Evolutionary conservation across 2,888 invertebrate genomes (phyloP).

Genomic region (Lepidocyrtinus sp.): DNA sequence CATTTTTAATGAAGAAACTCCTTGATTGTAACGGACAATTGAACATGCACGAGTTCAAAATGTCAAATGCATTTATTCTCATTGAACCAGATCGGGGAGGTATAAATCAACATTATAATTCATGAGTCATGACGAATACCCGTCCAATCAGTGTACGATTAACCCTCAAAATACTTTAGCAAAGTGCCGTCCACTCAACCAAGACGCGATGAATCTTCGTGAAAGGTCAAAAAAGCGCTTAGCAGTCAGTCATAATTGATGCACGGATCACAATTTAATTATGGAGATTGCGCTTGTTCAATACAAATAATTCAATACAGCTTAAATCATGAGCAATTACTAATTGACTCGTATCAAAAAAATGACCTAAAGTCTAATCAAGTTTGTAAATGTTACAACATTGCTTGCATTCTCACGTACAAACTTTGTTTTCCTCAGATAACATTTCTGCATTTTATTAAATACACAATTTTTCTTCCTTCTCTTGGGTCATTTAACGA

Average conservation of each 20-base stretch:
- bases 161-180: conserved; percentile 3
- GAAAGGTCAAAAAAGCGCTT: conserved; percentile 3
- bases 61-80: conserved; percentile 37
- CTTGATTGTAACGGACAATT: conserved; percentile 24
- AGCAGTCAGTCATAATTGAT: conserved; percentile 24
- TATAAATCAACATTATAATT: conserved; percentile 27
- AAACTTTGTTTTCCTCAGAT: too few species aligned
- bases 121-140: conserved; percentile 7
- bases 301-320: conserved; percentile 19
- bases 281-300: neutral
- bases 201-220: neutral
- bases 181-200: conserved; percentile 3
- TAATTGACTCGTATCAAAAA: too few species aligned
- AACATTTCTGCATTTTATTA: too few species aligned
- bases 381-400: too few species aligned
- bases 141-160: conserved; percentile 7
- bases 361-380: too few species aligned
- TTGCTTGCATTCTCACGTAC: too few species aligned
- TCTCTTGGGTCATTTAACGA: conserved; percentile 67
- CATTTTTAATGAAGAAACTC: too few species aligned
- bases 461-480: too few species aligned
- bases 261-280: conserved; percentile 27
- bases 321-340: too few species aligned
- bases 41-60: conserved; percentile 28
- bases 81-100: conserved; percentile 30